Percentiles rank a stretch among this genome's conserved stretches.
Conservation (phyloP, 2,113 vertebrate genomes). For the Erpornis zantholeuca region DNA sequence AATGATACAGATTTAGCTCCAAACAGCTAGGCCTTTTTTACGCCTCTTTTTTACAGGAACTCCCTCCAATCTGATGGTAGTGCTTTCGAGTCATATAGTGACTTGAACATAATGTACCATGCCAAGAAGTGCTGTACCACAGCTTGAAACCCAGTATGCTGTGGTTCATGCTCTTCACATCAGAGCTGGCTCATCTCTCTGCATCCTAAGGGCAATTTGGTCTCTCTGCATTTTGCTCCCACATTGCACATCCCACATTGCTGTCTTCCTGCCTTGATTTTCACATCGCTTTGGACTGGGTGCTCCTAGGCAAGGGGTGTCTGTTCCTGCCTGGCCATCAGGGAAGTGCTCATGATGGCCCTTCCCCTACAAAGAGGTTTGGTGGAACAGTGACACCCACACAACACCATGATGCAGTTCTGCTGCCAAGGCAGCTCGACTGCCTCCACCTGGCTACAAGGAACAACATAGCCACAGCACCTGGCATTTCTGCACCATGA, state of each 20-base stretch:
- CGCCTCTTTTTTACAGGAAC: neutral
- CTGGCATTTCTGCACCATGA: neutral
- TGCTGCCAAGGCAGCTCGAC: neutral
- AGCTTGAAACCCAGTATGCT: neutral
- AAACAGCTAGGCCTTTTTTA: neutral
- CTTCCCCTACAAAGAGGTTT: neutral
- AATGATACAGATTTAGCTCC: neutral
- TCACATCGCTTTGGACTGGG: neutral
- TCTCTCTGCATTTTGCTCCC: neutral
- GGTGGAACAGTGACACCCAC: neutral
- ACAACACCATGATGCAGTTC: neutral
- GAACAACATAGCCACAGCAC: neutral
- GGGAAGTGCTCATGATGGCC: neutral
- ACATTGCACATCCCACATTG: accelerated
- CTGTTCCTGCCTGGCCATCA: neutral
- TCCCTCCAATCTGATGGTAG: neutral
- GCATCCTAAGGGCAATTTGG: neutral
- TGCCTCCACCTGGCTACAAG: neutral
- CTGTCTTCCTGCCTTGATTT: neutral
- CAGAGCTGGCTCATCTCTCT: neutral
- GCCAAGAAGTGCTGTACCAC: neutral
- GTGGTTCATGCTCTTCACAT: neutral
- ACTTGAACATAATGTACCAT: neutral
- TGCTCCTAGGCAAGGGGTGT: neutral
- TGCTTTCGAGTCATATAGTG: neutral